phyloP scores from a whole-genome alignment of 2,113 vertebrate genomes.

The Cochlearius cochlearius region DNA sequence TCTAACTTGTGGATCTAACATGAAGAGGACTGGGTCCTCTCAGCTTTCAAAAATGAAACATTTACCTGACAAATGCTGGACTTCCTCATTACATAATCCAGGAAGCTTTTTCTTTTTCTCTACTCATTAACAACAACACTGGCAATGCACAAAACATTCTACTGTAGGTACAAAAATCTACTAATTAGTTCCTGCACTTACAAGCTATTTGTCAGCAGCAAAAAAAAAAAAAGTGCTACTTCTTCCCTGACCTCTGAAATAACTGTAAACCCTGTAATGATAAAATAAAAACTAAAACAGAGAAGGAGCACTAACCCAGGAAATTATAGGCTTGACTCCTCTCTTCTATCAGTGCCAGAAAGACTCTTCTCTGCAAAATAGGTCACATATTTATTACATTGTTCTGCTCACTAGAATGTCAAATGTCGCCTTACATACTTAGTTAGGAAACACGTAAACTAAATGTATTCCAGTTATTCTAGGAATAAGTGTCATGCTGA shows the following conservation, averaged over 20 bases:
- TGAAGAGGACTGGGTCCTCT: not conserved
- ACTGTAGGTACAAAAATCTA: not conserved
- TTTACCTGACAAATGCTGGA: not conserved
- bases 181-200: not conserved
- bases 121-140: not conserved
- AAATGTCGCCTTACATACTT: not conserved
- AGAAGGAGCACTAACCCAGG: not conserved
- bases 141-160: not conserved
- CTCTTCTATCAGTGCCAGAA: not conserved
- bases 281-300: not conserved
- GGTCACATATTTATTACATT: not conserved
- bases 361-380: not conserved
- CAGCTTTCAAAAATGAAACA: not conserved
- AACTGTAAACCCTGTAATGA: not conserved
- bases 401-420: not conserved
- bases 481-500: not conserved
- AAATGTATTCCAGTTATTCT: not conserved
- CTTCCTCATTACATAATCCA: not conserved
- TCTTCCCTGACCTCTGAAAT: not conserved
- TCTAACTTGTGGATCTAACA: not conserved
- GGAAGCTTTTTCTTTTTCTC: not conserved
- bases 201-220: not conserved
- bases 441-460: not conserved
- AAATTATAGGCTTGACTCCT: not conserved
- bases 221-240: not conserved